These are phyloP conservation scores for Brachionus rubens DNA, from an alignment of 1,140 invertebrate species.

Conservation along the genomic window DNA sequence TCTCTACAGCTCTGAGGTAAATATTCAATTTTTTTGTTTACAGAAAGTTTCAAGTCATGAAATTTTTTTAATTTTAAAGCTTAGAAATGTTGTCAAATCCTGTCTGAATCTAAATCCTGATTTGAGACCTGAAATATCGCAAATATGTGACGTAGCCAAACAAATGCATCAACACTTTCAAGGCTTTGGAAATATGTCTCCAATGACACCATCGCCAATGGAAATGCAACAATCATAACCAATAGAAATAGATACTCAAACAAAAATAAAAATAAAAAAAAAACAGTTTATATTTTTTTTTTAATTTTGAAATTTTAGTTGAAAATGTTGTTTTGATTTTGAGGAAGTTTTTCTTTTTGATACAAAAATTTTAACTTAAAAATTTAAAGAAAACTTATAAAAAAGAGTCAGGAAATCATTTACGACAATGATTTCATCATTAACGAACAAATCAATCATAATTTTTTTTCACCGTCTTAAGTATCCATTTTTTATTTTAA, in stretches of 20 bases:
- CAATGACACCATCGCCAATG: conserved; percentile 23
- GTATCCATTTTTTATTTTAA: too few species aligned
- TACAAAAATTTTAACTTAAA: too few species aligned
- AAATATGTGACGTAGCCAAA: conserved; percentile 62
- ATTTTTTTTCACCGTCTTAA: too few species aligned
- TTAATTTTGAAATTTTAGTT: too few species aligned
- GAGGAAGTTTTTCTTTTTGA: too few species aligned
- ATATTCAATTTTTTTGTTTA: neutral
- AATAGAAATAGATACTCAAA: neutral
- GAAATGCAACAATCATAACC: conserved; percentile 40
- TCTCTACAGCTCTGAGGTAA: conserved; percentile 66
- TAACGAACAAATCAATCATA: too few species aligned
- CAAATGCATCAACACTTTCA: conserved; percentile 54
- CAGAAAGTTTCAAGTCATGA: neutral
- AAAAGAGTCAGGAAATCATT: too few species aligned
- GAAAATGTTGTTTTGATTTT: too few species aligned
- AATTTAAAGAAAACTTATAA: too few species aligned
- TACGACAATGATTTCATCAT: too few species aligned
- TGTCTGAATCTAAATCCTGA: conserved; percentile 67
- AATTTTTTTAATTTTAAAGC: conserved; percentile 56
- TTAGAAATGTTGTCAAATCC: conserved; percentile 63
- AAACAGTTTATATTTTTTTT: neutral
- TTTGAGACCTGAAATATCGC: conserved; percentile 64
- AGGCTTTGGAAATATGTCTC: conserved; percentile 17
- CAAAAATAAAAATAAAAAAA: conserved; percentile 19